Evolutionary conservation across 2,113 vertebrate genomes (phyloP).

Genomic region (Silurus meridionalis): DNA sequence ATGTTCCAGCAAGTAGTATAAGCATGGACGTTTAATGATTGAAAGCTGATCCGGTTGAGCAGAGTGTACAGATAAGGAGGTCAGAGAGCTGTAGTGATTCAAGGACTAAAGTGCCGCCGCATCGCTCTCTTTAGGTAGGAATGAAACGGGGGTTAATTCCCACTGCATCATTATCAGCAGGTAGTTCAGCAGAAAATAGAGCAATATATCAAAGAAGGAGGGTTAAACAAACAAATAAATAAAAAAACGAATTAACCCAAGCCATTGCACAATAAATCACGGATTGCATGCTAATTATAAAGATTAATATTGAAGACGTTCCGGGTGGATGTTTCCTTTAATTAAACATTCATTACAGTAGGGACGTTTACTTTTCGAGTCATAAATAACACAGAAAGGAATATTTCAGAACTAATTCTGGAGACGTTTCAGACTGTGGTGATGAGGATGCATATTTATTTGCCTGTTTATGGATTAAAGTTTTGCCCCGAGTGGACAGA

Average conservation of each 20-base stretch:
- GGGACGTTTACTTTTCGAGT: not conserved
- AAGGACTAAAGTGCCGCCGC: not conserved
- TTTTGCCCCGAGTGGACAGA: not conserved
- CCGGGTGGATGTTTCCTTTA: conserved; percentile 19
- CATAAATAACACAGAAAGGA: conserved; percentile 15
- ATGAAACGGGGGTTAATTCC: not conserved
- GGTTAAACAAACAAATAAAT: not conserved
- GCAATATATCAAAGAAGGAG: not conserved
- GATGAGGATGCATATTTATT: conserved; percentile 6
- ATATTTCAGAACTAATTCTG: not conserved
- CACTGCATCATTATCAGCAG: not conserved
- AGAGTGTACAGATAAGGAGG: not conserved
- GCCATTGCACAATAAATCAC: not conserved
- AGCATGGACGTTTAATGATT: conserved; percentile 3
- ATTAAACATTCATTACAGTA: conserved; percentile 21
- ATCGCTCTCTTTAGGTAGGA: not conserved
- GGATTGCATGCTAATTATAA: not conserved
- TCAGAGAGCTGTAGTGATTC: not conserved
- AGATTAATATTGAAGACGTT: conserved; percentile 7
- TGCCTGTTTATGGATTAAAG: not conserved
- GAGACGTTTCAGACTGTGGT: not conserved
- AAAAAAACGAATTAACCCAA: not conserved
- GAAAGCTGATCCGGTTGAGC: not conserved
- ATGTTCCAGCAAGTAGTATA: not conserved
- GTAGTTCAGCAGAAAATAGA: not conserved